Evolutionary conservation across 2,113 vertebrate genomes (phyloP), one percentile per base, ranked within the genome.

Genomic region (Panthera uncia): DNA sequence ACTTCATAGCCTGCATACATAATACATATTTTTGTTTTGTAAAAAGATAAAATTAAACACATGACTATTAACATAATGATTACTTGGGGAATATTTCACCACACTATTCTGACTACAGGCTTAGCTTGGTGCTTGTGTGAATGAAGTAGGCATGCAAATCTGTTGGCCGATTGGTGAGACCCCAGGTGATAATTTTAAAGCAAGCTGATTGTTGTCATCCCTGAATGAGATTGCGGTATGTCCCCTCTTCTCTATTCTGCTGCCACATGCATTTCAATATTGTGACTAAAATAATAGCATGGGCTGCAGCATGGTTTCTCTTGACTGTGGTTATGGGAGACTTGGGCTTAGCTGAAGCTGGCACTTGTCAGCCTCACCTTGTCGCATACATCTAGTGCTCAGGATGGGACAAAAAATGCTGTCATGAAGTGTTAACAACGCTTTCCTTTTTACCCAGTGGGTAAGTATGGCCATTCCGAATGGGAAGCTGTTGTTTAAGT

Each of bases 31-130:
- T 82, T 83, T 92, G 66, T 45, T 92, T 78, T 45, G 38, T 89
- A 84, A 93, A 91, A 80, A 36, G 69, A 50, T 73, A 93, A 94
- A 97, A 96, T 96, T 89, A 96, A 96, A 87, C 31, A 91, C 38
- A 63, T 89, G 76, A 91, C 93, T 38, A n/a, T 97, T 89, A 95
- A 69, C 73, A 41, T 93, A 96, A 38, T 94, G 92, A 91, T 93
- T 80, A 94, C 76, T 96, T 84, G 48, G 95, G 95, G 80, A 85
- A 4, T 98, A 71, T 81, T 92, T 96, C 78, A 79, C 16, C 65
- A 71, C 52, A 48, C 45, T 81, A 0, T 73, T 79, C 74, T 86
- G n/a, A 89, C 76, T 31, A 3, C 74, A 89, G 96, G 76, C 38
- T 63, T 87, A 95, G 76, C 55, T 74, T 94, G 83, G 82, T 93